These are phyloP conservation scores for Pheucticus melanocephalus DNA, from an alignment of 2,113 vertebrate genomes.

Conservation along the genomic window DNA sequence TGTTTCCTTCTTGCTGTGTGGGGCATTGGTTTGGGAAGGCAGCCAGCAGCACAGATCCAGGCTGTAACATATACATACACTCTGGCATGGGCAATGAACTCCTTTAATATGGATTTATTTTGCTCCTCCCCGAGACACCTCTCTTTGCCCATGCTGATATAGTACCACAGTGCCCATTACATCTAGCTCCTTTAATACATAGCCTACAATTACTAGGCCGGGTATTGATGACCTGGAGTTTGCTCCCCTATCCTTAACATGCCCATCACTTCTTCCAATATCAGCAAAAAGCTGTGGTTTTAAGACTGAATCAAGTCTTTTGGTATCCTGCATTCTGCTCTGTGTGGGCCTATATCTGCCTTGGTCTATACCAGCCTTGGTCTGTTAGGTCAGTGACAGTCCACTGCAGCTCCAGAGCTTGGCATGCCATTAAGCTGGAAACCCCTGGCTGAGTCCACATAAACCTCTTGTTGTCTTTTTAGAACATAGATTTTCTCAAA, in stretches of 20 bases:
- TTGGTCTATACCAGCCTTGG: neutral
- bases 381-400: neutral
- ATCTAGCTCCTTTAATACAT: neutral
- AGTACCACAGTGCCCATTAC: neutral
- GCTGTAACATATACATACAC: neutral
- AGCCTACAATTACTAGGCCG: neutral
- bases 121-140: neutral
- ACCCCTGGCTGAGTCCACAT: neutral
- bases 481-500: neutral
- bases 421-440: neutral
- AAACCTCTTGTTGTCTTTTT: neutral
- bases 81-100: neutral
- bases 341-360: neutral
- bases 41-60: neutral
- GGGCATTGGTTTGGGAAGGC: neutral
- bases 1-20: neutral
- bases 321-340: neutral
- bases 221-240: neutral
- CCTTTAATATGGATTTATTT: conserved; percentile 18
- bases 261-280: neutral
- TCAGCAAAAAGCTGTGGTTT: neutral
- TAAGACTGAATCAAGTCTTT: neutral
- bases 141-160: neutral
- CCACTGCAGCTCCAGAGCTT: neutral
- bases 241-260: neutral